Evolutionary conservation across 2,888 invertebrate species (phyloP).

Genomic region (Tuberolachnus salignus): DNA sequence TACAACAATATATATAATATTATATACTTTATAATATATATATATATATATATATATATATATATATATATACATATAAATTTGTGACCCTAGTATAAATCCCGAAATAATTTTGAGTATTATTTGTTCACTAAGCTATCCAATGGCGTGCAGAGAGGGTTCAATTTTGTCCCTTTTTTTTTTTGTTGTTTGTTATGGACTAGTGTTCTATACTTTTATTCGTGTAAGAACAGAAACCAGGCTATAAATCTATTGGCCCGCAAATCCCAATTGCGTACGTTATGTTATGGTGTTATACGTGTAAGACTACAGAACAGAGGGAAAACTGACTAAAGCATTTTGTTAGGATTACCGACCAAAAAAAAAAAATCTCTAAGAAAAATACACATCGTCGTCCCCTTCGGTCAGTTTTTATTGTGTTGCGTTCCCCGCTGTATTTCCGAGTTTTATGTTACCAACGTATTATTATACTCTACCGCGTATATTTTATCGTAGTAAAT

Average conservation of each 20-base stretch:
- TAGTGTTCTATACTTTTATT: conserved; percentile 26
- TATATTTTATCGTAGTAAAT: not conserved
- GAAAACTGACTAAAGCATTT: conserved; percentile 28
- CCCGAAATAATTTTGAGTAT: conserved; percentile 51
- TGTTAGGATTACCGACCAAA: conserved; percentile 41
- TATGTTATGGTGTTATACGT: conserved; percentile 33
- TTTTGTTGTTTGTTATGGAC: not conserved
- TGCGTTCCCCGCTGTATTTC: not conserved
- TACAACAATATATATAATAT: not conserved
- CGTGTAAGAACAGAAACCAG: conserved; percentile 33
- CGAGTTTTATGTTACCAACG: not conserved
- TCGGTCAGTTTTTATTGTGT: conserved; percentile 17
- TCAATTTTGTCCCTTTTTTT: conserved; percentile 44
- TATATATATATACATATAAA: conserved; percentile 9
- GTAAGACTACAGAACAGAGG: not conserved
- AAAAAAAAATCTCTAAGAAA: conserved; percentile 39
- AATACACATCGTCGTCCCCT: conserved; percentile 17
- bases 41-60: not conserved
- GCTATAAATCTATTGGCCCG: conserved; percentile 55
- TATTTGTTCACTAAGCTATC: conserved; percentile 43
- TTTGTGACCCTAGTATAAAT: conserved; percentile 44
- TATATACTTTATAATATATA: not conserved
- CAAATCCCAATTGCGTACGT: conserved; percentile 43
- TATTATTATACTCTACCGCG: conserved; percentile 2
- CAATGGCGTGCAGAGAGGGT: conserved; percentile 23